Conservation (phyloP, 2,888 invertebrate species). For the Chironomus riparius region DNA sequence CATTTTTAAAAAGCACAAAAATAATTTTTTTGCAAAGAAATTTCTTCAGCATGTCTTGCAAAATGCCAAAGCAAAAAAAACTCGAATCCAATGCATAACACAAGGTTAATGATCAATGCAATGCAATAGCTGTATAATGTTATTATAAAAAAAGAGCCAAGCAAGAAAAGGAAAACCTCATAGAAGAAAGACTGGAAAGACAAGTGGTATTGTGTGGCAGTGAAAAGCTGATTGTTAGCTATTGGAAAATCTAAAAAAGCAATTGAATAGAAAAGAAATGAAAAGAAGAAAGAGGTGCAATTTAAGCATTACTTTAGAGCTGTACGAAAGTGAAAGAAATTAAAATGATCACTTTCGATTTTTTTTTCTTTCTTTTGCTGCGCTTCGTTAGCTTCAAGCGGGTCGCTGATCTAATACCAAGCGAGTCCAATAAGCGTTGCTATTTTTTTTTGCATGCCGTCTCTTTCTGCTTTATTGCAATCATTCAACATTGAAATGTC, state of each 20-base stretch:
- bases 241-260: not conserved
- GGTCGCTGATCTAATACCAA: slow-evolving; percentile 16
- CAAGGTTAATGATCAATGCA: slow-evolving; percentile 23
- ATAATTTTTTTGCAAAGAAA: too few relatives aligned
- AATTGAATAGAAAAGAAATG: not conserved
- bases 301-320: not conserved
- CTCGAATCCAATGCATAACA: slow-evolving; percentile 1
- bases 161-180: not conserved
- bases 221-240: not conserved
- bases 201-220: not conserved
- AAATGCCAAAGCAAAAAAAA: not conserved
- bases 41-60: too few relatives aligned
- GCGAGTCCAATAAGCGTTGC: slow-evolving; percentile 2
- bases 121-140: not conserved
- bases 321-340: slow-evolving; percentile 21
- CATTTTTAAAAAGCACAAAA: too few relatives aligned
- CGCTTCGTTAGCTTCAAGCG: not conserved
- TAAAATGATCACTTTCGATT: slow-evolving; percentile 26
- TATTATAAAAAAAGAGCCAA: not conserved
- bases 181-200: not conserved
- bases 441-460: not conserved
- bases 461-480: not conserved
- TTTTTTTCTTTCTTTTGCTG: not conserved
- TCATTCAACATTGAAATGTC: slow-evolving; percentile 8
- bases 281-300: not conserved